phyloP scores from a whole-genome alignment of 2,113 vertebrate species.

The Cyanocitta stelleri region DNA sequence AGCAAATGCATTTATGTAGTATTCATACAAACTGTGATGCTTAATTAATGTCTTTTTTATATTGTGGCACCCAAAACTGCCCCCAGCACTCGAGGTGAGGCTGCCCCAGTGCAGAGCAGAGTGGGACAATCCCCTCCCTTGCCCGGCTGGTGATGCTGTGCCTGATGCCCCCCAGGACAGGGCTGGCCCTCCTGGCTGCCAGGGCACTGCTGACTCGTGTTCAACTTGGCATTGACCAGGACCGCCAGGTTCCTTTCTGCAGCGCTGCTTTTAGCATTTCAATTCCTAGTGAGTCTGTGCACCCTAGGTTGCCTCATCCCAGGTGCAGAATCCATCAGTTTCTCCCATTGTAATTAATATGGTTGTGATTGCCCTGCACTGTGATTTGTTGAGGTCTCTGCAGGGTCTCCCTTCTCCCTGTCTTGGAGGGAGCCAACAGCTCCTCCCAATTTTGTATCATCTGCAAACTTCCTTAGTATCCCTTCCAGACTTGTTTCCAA shows the following conservation, averaged over 20 bases:
- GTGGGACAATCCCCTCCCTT: background rate
- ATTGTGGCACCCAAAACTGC: background rate
- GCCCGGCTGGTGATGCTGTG: rapidly evolving
- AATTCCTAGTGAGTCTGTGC: background rate
- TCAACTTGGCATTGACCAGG: rapidly evolving
- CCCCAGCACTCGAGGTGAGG: rapidly evolving
- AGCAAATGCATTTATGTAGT: background rate
- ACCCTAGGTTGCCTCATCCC: too few species aligned
- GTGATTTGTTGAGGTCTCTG: background rate
- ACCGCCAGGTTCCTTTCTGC: rapidly evolving
- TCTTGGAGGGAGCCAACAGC: background rate
- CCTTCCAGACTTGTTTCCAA: background rate
- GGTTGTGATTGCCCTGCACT: too few species aligned
- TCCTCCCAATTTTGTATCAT: background rate
- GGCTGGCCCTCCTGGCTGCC: background rate
- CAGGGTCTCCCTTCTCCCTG: background rate
- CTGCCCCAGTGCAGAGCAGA: rapidly evolving
- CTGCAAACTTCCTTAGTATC: background rate
- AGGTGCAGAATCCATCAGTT: background rate
- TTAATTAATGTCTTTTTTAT: background rate
- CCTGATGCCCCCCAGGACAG: rapidly evolving
- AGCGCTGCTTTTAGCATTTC: background rate
- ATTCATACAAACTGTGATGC: background rate
- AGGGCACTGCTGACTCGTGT: background rate
- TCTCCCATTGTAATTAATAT: background rate